A percentile compares a stretch with the other conserved stretches of the same genome.
phyloP scores from a whole-genome alignment of 1,140 invertebrate genomes.

The Tribolium madens region DNA sequence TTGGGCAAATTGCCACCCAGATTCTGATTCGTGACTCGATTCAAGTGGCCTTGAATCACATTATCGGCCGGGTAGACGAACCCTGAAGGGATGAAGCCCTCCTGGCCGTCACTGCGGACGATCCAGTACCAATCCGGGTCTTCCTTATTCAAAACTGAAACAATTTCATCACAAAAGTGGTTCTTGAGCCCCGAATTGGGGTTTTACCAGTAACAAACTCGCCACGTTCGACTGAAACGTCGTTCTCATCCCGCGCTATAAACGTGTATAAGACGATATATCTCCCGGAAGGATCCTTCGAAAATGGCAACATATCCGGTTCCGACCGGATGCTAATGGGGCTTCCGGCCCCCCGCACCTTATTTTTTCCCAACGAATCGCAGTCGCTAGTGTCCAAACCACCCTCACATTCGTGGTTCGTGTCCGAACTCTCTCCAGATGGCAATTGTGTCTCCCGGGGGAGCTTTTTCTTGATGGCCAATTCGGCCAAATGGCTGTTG shows the following conservation, averaged over 20 bases:
- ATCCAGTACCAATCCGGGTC: conserved; percentile 98
- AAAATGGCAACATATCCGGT: conserved; percentile 85
- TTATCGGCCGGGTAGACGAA: conserved; percentile 91
- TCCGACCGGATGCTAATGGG: conserved; percentile 74
- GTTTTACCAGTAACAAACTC: conserved; percentile 91
- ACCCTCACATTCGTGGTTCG: conserved; percentile 62
- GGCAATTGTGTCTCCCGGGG: conserved; percentile 70
- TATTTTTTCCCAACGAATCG: conserved; percentile 67
- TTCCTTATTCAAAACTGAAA: conserved; percentile 87
- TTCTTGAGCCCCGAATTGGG: too few relatives aligned
- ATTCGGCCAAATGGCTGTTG: conserved; percentile 80
- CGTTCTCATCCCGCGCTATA: conserved; percentile 92
- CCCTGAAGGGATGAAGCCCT: conserved; percentile 95
- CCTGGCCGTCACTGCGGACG: conserved; percentile 89
- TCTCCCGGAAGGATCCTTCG: conserved; percentile 90
- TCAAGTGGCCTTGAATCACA: conserved; percentile 76
- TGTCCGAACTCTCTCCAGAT: conserved; percentile 59
- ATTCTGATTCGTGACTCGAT: conserved; percentile 59
- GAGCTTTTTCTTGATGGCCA: conserved; percentile 87
- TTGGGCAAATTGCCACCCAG: conserved; percentile 62
- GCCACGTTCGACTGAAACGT: conserved; percentile 91
- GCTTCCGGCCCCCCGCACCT: conserved; percentile 71
- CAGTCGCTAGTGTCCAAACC: conserved; percentile 64
- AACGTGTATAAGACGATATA: conserved; percentile 95
- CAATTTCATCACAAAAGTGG: conserved; percentile 50